A percentile compares a stretch with the other conserved stretches of the same genome.
Evolutionary conservation across 2,113 vertebrate species (phyloP).

Genomic region (Hippocampus abdominalis): DNA sequence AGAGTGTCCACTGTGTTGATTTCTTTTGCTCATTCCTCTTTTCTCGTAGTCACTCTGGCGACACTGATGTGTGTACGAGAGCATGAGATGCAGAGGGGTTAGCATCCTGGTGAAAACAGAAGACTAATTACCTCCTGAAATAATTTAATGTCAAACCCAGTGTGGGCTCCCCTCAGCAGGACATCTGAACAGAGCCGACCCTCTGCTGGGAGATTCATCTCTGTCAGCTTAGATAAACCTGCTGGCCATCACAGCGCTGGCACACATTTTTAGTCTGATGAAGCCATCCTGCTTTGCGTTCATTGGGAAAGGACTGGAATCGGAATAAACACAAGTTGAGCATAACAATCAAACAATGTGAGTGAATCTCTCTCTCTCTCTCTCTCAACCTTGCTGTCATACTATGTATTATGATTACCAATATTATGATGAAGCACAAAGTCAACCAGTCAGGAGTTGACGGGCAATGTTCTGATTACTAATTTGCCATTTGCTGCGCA

Average conservation of each 20-base stretch:
- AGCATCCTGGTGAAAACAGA: constrained; percentile 62
- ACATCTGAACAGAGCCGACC: constrained; percentile 77
- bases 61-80: constrained; percentile 19
- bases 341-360: background rate
- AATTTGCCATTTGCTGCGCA: too few relatives aligned
- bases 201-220: constrained; percentile 85
- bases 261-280: constrained; percentile 65
- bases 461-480: too few relatives aligned
- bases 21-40: background rate
- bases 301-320: constrained; percentile 45
- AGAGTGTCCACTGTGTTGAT: background rate
- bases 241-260: constrained; percentile 77
- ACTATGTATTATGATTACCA: too few relatives aligned
- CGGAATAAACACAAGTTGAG: constrained; percentile 55
- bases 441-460: too few relatives aligned
- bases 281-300: constrained; percentile 52
- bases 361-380: background rate
- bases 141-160: constrained; percentile 85
- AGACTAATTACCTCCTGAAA: constrained; percentile 88
- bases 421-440: too few relatives aligned
- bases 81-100: constrained; percentile 32
- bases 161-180: constrained; percentile 74
- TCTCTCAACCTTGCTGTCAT: too few relatives aligned
- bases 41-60: constrained; percentile 5
- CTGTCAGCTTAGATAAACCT: constrained; percentile 81